A percentile compares a stretch with the other conserved stretches of the same genome.
Conservation (phyloP, 1,140 invertebrate species). For the Brachionus angularis region DNA sequence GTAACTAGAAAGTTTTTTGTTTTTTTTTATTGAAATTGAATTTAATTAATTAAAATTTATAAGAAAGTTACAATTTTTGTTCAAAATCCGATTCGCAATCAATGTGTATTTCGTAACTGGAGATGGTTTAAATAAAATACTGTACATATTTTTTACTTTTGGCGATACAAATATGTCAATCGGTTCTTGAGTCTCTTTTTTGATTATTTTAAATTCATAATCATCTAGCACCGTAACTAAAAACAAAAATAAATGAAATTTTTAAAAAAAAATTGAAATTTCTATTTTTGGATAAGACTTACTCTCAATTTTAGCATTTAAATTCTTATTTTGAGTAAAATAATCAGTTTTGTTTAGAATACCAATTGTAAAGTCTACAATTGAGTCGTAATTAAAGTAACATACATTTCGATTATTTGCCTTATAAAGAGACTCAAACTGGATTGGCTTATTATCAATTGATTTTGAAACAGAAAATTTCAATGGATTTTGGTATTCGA, state of each 20-base stretch:
- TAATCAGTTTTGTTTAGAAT: slow-evolving; percentile 6
- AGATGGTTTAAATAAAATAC: neutral
- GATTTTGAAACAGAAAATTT: neutral
- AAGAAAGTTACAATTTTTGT: no score
- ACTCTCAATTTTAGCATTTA: slow-evolving; percentile 4
- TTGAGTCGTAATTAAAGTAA: neutral
- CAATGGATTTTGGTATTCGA: slow-evolving; percentile 9
- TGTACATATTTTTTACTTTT: slow-evolving; percentile 20
- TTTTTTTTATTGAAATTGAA: neutral
- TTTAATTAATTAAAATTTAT: neutral
- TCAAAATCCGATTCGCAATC: no score
- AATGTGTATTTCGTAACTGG: neutral
- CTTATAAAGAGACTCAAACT: slow-evolving; percentile 7
- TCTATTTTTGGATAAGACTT: no score
- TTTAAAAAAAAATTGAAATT: no score
- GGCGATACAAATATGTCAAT: neutral
- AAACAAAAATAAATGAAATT: no score
- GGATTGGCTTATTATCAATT: neutral
- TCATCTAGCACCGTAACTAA: neutral
- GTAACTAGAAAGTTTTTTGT: neutral
- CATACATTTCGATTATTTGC: neutral
- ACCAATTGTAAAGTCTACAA: slow-evolving; percentile 4
- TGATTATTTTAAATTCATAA: neutral
- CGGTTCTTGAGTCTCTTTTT: slow-evolving; percentile 25
- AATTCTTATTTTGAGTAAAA: neutral